Conservation (phyloP, 2,888 invertebrate species). For the Eilema griseolum region DNA sequence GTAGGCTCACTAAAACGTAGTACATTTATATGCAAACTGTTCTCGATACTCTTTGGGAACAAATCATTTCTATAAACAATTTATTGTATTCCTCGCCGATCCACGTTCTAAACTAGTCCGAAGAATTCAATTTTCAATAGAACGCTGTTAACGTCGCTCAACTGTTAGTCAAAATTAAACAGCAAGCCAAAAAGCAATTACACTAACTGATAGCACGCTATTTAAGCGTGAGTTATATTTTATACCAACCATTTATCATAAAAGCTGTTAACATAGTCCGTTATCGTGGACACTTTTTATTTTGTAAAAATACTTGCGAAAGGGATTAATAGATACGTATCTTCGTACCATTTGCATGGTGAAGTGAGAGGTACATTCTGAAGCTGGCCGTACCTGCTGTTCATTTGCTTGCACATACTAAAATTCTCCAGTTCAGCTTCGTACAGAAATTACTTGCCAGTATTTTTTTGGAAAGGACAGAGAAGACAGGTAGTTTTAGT, state of each 20-base stretch:
- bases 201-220: background rate
- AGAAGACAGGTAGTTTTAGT: too few species aligned
- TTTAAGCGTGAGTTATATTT: background rate
- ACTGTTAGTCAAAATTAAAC: background rate
- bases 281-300: too few species aligned
- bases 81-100: background rate
- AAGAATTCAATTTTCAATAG: background rate
- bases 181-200: background rate
- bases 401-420: too few species aligned
- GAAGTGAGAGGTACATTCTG: too few species aligned
- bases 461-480: too few species aligned
- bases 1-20: background rate
- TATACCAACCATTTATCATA: background rate
- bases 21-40: constrained; percentile 1
- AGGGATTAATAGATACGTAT: too few species aligned
- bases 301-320: too few species aligned
- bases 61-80: background rate
- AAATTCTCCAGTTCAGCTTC: too few species aligned
- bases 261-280: background rate
- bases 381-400: too few species aligned
- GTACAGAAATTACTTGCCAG: too few species aligned
- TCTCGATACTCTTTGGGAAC: background rate
- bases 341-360: too few species aligned
- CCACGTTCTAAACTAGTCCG: background rate
- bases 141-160: background rate